Conservation (phyloP, 2,888 invertebrate genomes). For the Tetanocera ferruginea region DNA sequence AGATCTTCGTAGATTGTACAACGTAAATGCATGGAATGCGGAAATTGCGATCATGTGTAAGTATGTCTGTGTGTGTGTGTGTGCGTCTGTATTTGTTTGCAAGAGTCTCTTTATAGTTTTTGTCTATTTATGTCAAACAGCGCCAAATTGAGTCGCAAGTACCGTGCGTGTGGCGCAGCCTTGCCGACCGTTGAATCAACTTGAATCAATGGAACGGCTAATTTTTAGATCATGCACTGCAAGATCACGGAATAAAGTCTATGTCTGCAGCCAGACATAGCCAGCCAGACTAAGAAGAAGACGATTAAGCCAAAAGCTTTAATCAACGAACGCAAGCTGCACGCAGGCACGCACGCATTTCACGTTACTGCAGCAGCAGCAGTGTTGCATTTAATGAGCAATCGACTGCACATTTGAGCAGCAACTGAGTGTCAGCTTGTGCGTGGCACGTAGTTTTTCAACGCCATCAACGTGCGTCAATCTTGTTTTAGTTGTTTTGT, state of each 20-base stretch:
- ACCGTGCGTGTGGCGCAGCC: neutral
- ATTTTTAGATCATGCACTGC: conserved; percentile 1
- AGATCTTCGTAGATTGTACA: neutral
- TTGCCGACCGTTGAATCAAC: neutral
- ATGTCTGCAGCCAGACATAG: neutral
- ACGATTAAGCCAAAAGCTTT: neutral
- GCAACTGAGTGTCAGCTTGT: conserved; percentile 15
- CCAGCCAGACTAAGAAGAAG: neutral
- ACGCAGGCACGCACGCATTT: neutral
- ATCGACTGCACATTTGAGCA: neutral
- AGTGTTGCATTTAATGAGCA: too few relatives aligned
- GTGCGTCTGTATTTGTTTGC: neutral
- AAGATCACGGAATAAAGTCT: neutral
- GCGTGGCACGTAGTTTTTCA: conserved; percentile 28
- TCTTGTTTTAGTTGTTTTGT: too few relatives aligned
- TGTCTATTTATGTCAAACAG: conserved; percentile 29
- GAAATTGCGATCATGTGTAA: neutral
- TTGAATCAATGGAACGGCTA: neutral
- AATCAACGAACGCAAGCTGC: neutral
- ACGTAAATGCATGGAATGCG: conserved; percentile 22
- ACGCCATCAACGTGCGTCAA: neutral
- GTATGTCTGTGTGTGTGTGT: neutral
- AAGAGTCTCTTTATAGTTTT: conserved; percentile 44
- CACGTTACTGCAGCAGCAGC: neutral
- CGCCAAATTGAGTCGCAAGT: neutral